These are phyloP conservation scores for Drosophila emarginata DNA, from an alignment of 2,888 invertebrate species.

Conservation along the genomic window DNA sequence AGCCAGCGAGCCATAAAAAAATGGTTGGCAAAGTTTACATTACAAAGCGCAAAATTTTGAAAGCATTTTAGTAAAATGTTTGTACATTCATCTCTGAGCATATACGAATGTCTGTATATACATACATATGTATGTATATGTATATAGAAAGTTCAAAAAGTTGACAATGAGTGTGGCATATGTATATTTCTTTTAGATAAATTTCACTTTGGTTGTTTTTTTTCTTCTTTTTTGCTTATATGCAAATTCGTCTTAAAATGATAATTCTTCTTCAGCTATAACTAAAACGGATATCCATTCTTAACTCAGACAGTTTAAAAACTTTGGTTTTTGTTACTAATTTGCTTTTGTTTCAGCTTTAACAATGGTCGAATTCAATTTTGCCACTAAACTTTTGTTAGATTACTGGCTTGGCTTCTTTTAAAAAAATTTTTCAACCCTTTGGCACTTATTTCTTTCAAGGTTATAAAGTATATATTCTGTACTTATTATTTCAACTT, in stretches of 20 bases:
- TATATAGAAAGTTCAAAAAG: constrained; percentile 61
- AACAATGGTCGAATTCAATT: constrained; percentile 58
- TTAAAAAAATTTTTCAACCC: constrained; percentile 38
- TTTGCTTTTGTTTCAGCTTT: constrained; percentile 29
- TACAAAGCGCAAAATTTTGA: constrained; percentile 52
- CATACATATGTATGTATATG: constrained; percentile 46
- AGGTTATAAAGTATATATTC: constrained; percentile 65
- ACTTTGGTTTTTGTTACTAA: constrained; percentile 28
- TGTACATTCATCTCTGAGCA: constrained; percentile 25
- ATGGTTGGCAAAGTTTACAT: constrained; percentile 48
- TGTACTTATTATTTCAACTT: background rate
- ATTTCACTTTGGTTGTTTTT: constrained; percentile 27
- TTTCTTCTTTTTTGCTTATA: constrained; percentile 16
- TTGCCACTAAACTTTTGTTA: constrained; percentile 36
- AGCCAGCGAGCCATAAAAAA: constrained; percentile 45
- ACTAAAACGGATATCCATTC: constrained; percentile 43
- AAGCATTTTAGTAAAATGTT: constrained; percentile 52
- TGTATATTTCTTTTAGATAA: constrained; percentile 53
- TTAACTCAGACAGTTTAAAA: constrained; percentile 33
- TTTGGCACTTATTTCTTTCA: constrained; percentile 51
- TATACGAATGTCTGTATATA: background rate
- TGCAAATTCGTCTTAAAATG: constrained; percentile 47
- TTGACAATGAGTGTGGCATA: constrained; percentile 43
- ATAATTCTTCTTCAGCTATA: constrained; percentile 27
- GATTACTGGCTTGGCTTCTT: constrained; percentile 43